phyloP scores from a whole-genome alignment of 2,113 vertebrate species.

The Limanda limanda region DNA sequence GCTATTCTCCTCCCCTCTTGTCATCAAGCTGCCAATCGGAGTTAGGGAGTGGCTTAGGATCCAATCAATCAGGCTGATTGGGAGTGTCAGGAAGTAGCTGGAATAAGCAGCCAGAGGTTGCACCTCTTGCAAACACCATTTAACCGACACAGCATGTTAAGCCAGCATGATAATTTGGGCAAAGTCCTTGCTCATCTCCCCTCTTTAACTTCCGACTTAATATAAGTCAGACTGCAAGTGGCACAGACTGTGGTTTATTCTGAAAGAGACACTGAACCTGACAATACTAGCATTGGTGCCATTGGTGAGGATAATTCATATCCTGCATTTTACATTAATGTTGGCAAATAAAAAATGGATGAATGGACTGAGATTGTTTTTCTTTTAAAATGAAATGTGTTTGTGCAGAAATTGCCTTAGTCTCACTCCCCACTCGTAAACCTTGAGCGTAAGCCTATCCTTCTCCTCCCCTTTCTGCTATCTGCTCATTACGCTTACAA shows the following conservation, averaged over 20 bases:
- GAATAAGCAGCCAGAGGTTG: slow-evolving; percentile 80
- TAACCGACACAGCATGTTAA: slow-evolving; percentile 76
- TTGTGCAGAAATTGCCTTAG: too few species aligned
- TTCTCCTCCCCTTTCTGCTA: not conserved
- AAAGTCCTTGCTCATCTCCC: slow-evolving; percentile 67
- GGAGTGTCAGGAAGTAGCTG: slow-evolving; percentile 82
- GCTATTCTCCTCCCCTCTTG: slow-evolving; percentile 54
- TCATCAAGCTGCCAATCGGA: slow-evolving; percentile 83
- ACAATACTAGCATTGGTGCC: too few species aligned
- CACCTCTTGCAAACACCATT: slow-evolving; percentile 77
- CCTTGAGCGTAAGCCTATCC: too few species aligned
- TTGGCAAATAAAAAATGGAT: too few species aligned
- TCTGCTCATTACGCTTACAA: not conserved
- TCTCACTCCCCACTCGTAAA: too few species aligned
- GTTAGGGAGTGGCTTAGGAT: slow-evolving; percentile 65
- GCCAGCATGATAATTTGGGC: slow-evolving; percentile 74
- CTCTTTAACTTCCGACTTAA: slow-evolving; percentile 30
- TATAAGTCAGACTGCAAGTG: slow-evolving; percentile 30
- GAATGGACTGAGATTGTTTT: not conserved
- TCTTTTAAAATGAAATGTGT: not conserved
- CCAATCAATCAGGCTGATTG: slow-evolving; percentile 85
- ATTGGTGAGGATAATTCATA: too few species aligned
- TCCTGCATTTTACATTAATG: too few species aligned
- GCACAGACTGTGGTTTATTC: not conserved
- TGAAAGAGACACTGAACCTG: slow-evolving; percentile 1